Percentiles rank a stretch among this genome's conserved stretches.
These are phyloP conservation scores for Monoplex corrugatus DNA, from an alignment of 2,888 invertebrate species.

Conservation along the genomic window DNA sequence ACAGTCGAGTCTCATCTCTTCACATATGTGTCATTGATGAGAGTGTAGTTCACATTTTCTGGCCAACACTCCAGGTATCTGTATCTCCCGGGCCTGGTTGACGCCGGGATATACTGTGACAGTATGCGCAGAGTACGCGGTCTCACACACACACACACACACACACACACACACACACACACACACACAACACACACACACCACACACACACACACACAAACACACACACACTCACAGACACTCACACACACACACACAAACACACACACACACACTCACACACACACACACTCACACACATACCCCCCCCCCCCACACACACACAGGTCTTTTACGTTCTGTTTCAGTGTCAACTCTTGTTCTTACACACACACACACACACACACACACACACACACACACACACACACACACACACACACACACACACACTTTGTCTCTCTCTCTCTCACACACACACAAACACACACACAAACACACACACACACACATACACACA, in stretches of 20 bases:
- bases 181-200: too few relatives aligned
- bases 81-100: too few relatives aligned
- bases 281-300: conserved; percentile 7
- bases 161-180: too few relatives aligned
- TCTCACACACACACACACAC: too few relatives aligned
- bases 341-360: too few relatives aligned
- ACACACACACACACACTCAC: neutral
- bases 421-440: neutral
- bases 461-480: neutral
- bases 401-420: neutral
- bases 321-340: neutral
- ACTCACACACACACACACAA: neutral
- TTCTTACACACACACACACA: neutral
- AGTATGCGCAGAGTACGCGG: too few relatives aligned
- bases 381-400: neutral
- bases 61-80: too few relatives aligned
- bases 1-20: too few relatives aligned
- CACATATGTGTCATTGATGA: too few relatives aligned
- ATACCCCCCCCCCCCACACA: neutral
- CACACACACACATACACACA: neutral
- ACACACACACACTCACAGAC: neutral
- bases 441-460: neutral
- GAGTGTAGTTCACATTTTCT: too few relatives aligned
- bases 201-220: neutral
- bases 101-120: too few relatives aligned